Evolutionary conservation across 2,113 vertebrate species (phyloP), one percentile per base, ranked within the genome.

Genomic region (Shinisaurus crocodilurus): DNA sequence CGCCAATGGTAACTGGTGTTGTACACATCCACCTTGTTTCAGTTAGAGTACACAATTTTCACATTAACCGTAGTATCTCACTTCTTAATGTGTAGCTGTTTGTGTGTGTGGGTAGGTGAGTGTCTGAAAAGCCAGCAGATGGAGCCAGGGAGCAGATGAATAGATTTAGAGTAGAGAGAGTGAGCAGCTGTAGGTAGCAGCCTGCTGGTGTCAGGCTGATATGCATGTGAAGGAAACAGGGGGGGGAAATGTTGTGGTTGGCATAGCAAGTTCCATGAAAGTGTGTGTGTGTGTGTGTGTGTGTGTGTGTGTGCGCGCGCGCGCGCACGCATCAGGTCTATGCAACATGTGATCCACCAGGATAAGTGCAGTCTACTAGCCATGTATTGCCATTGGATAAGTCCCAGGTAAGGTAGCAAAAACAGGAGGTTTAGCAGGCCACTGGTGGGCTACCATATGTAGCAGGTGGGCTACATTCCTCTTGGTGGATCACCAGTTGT

Each of bases 131-230:
- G 7, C n/a, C 72, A 67, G 86, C 1, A 93, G 84, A 12, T 92
- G 90, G 89, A 69, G 90, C 81, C 70, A 63, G 0, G 0, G 40
- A 1, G n/a, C 15, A 27, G 1, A 7, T 10, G 29, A 0, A 5
- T 3, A 9, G 48, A 25, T 5, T 32, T 69, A 29, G 8, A n/a
- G 18, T 9, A 2, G 23, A 18, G 23, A 23, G 25, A 12, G 1
- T 54, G 9, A 83, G 27, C 2, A 7, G 1, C 3, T 1, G 15
- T 15, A 67, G 32, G 1, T n/a, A 74, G 29, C 7, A 0, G 0
- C 13, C 29, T 0, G 3, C 34, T 43, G 50, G 20, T 57, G n/a
- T 8, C 7, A 1, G 32, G 27, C 29, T 20, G 0, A 1, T 32
- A 32, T 1, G 27, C 5, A 32, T 15, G 27, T 6, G 4, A 50